phyloP scores from a whole-genome alignment of 2,113 vertebrate genomes.

The Scomber colias region DNA sequence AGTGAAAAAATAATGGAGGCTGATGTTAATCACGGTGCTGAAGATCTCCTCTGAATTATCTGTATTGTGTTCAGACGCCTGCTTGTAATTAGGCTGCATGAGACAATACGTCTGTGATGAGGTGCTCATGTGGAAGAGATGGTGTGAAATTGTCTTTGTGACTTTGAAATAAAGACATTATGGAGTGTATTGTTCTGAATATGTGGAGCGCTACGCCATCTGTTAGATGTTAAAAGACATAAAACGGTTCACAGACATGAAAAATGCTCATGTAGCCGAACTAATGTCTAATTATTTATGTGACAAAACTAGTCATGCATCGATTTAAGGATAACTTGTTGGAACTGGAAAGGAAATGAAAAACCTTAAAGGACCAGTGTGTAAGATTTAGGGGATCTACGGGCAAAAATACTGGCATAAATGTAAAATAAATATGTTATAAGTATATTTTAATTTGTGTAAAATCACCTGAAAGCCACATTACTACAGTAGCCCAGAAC shows the following conservation, averaged over 20 bases:
- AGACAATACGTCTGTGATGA: neutral
- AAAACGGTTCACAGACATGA: neutral
- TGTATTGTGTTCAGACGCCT: constrained; percentile 22
- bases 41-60: constrained; percentile 25
- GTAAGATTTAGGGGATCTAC: too few relatives aligned
- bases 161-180: constrained; percentile 29
- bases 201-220: neutral
- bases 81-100: constrained; percentile 9
- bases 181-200: too few relatives aligned
- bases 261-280: neutral
- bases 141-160: constrained; percentile 9
- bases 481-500: too few relatives aligned
- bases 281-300: constrained; percentile 4
- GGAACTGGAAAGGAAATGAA: neutral
- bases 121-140: neutral
- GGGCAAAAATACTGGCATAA: too few relatives aligned
- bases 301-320: neutral
- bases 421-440: too few relatives aligned
- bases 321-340: neutral
- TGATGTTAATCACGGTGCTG: constrained; percentile 49
- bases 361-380: neutral
- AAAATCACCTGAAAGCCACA: too few relatives aligned
- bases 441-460: too few relatives aligned
- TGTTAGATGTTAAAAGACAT: neutral
- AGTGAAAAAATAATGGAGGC: constrained; percentile 33